Evolutionary conservation across 2,113 vertebrate genomes (phyloP).

Genomic region (Antechinus flavipes): DNA sequence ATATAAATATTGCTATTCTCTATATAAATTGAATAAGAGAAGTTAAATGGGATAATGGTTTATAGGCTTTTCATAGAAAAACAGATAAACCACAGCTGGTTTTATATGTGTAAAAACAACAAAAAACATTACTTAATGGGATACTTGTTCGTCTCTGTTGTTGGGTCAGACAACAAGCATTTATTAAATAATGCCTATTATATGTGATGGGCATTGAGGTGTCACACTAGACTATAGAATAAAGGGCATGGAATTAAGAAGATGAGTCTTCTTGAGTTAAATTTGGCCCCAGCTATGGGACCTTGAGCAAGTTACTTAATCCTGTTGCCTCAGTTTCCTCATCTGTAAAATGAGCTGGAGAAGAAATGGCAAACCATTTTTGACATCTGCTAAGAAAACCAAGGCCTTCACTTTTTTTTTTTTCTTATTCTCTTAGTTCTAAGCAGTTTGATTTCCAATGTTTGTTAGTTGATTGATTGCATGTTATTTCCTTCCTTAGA

Average conservation of each 20-base stretch:
- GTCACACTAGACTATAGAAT: too few species aligned
- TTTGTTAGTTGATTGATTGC: background rate
- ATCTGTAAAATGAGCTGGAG: too few species aligned
- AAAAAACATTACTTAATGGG: background rate
- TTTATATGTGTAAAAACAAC: background rate
- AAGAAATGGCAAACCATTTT: too few species aligned
- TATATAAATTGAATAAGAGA: background rate
- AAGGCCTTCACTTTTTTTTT: background rate
- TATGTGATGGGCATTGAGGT: too few species aligned
- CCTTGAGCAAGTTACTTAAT: too few species aligned
- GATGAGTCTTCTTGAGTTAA: too few species aligned
- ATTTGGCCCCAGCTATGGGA: too few species aligned
- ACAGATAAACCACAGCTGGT: background rate
- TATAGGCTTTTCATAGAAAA: background rate
- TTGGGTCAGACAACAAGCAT: background rate
- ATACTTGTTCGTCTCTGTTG: background rate
- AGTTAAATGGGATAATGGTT: background rate
- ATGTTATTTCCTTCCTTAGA: background rate
- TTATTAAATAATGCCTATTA: background rate
- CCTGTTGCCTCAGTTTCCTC: too few species aligned
- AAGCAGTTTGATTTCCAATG: background rate
- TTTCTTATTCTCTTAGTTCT: background rate
- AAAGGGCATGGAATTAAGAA: too few species aligned
- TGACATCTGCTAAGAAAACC: too few species aligned
- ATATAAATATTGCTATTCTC: background rate